Conservation (phyloP, 1,140 invertebrate genomes). For the Hyphantria cunea region DNA sequence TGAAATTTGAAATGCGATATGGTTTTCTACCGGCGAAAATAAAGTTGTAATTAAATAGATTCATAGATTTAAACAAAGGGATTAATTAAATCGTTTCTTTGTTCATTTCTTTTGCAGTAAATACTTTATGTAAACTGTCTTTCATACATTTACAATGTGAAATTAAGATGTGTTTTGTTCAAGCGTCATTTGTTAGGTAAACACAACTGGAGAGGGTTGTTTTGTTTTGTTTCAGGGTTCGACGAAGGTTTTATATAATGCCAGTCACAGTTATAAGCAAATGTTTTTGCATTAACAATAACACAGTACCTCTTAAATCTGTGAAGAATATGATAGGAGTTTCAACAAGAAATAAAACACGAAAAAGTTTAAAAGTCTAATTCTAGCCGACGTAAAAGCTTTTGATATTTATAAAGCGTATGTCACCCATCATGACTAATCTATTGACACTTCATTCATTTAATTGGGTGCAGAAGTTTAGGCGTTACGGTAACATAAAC, state of each 20-base stretch:
- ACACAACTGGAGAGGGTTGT: constrained; percentile 2
- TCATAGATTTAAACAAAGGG: constrained; percentile 33
- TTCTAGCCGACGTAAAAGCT: too few species aligned
- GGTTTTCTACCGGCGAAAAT: background rate
- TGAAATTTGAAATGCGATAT: constrained; percentile 3
- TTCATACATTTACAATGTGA: constrained; percentile 41
- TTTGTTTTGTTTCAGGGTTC: background rate
- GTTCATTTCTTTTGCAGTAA: constrained; percentile 29
- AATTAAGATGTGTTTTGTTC: constrained; percentile 43
- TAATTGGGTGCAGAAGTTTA: too few species aligned
- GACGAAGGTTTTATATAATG: background rate
- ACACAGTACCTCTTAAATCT: too few species aligned
- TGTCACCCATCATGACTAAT: too few species aligned
- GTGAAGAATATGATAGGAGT: too few species aligned
- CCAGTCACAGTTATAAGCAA: too few species aligned
- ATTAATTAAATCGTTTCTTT: constrained; percentile 45
- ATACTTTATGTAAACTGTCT: constrained; percentile 38
- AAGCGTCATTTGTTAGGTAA: constrained; percentile 41
- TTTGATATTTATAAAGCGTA: too few species aligned
- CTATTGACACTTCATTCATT: too few species aligned
- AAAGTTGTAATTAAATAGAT: background rate
- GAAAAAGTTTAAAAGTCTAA: too few species aligned
- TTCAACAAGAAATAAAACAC: too few species aligned
- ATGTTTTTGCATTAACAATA: too few species aligned
- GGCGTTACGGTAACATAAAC: too few species aligned